phyloP scores from a whole-genome alignment of 2,888 invertebrate genomes.

The Ophioninae sp. region DNA sequence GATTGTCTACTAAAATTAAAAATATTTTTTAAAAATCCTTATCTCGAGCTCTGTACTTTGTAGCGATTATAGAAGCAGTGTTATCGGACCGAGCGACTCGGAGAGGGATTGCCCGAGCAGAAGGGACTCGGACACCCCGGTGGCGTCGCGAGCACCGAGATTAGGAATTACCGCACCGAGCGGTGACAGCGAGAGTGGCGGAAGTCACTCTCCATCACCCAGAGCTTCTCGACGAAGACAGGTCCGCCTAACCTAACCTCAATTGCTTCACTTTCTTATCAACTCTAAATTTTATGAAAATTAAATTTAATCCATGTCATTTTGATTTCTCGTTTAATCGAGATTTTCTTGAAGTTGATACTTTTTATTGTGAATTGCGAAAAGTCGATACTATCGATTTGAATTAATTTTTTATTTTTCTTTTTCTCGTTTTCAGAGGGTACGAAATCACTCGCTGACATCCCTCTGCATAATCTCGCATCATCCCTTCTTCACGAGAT shows the following conservation, averaged over 20 bases:
- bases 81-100: conserved; percentile 94
- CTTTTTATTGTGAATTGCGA: too few relatives aligned
- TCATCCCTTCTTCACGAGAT: conserved; percentile 99
- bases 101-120: conserved; percentile 92
- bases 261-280: too few relatives aligned
- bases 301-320: too few relatives aligned
- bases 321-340: too few relatives aligned
- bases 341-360: too few relatives aligned
- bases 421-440: conserved; percentile 84
- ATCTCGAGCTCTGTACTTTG: conserved; percentile 71
- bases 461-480: conserved; percentile 98
- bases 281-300: too few relatives aligned
- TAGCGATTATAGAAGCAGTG: conserved; percentile 97
- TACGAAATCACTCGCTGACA: conserved; percentile 96
- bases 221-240: conserved; percentile 90
- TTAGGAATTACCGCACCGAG: conserved; percentile 86
- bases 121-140: conserved; percentile 85
- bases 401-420: conserved; percentile 26
- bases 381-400: not conserved
- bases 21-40: too few relatives aligned
- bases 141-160: conserved; percentile 81
- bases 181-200: conserved; percentile 93
- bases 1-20: too few relatives aligned
- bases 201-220: conserved; percentile 93
- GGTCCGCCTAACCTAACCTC: conserved; percentile 79